Evolutionary conservation across 37 sponge, comb jelly and placozoan genomes (phyloP), one percentile per base, ranked within the genome.

Genomic region (Aplysina aerophoba): DNA sequence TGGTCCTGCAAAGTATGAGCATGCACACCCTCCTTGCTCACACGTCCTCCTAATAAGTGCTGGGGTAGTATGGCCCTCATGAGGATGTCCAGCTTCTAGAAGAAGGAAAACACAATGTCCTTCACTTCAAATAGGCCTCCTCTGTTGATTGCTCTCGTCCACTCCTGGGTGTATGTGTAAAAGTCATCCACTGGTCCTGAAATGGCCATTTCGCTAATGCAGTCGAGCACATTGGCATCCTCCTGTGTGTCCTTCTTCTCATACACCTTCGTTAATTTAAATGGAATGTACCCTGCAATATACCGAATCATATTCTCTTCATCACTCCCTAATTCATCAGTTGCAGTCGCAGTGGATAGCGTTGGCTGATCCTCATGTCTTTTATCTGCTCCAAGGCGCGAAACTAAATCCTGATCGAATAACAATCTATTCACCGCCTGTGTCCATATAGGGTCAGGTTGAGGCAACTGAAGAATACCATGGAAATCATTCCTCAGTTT

Each of bases 201-300:
- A 34, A 34, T 19, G 6, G 73, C 73, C 73, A 71, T 34, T 4
- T 71, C 28, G 15, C 73, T 71, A 2, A 71, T 3, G 34, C 73
- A 71, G 37, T 33, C 36, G 36, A 71, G 50, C 50, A 44, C 50
- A 44, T 44, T 44, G 8, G 50, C 50, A 44, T 62, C 64, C 28
- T 62, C 64, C 28, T 62, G 64, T n/a, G 64, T 62, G 64, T 62
- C 64, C 11, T 62, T 62, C 64, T 62, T 62, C 28, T 62, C 12
- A 14, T 62, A 27, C 2, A 62, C 64, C 11, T 62, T 62, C 64
- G 11, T 62, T 27, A 62, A 62, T 13, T 28, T 62, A 62, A 62
- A 62, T 28, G 64, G 64, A 5, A 62, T 27, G 28, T 62, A 62
- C 12, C 64, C 64, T 62, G 64, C 64, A 4, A 62, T 62, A 14